Conservation (phyloP, 2,797 vertebrate species). For the Betta splendens region DNA sequence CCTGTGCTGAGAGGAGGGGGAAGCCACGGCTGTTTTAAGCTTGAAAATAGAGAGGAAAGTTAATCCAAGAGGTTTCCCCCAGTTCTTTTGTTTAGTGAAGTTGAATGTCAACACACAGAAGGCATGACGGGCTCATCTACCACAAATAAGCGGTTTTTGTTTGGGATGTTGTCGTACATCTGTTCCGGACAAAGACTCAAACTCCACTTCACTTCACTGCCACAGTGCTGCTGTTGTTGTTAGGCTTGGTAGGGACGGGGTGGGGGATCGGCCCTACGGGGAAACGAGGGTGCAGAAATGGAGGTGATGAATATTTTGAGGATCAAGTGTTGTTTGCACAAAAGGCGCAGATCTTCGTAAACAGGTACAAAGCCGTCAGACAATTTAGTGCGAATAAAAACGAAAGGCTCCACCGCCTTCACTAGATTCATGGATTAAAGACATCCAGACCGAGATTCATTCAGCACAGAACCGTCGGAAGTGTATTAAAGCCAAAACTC, state of each 20-base stretch:
- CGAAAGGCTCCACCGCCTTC: conserved; percentile 51
- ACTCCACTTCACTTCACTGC: conserved; percentile 86
- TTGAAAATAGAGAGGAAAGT: conserved; percentile 77
- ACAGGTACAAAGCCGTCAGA: conserved; percentile 44
- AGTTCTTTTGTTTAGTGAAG: conserved; percentile 78
- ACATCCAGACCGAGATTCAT: conserved; percentile 12
- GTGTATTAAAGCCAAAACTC: not conserved
- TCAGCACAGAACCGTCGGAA: not conserved
- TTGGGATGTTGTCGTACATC: conserved; percentile 88
- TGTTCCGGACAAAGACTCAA: conserved; percentile 85
- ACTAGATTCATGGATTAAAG: conserved; percentile 25
- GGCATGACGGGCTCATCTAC: conserved; percentile 80
- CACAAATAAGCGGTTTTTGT: conserved; percentile 89
- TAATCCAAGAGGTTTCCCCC: conserved; percentile 80
- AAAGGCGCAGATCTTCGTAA: conserved; percentile 46
- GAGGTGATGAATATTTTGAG: conserved; percentile 61
- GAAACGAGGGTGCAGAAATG: conserved; percentile 29
- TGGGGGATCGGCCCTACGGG: conserved; percentile 11
- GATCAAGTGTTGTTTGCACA: conserved; percentile 55
- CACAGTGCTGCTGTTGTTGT: conserved; percentile 70
- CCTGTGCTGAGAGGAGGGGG: not conserved
- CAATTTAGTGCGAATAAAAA: conserved; percentile 48
- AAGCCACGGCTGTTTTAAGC: conserved; percentile 45
- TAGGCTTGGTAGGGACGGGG: conserved; percentile 72
- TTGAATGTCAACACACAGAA: conserved; percentile 83